Percentiles rank a stretch among this genome's conserved stretches.
Conservation (phyloP, 2,113 vertebrate species). For the Chitala chitala region DNA sequence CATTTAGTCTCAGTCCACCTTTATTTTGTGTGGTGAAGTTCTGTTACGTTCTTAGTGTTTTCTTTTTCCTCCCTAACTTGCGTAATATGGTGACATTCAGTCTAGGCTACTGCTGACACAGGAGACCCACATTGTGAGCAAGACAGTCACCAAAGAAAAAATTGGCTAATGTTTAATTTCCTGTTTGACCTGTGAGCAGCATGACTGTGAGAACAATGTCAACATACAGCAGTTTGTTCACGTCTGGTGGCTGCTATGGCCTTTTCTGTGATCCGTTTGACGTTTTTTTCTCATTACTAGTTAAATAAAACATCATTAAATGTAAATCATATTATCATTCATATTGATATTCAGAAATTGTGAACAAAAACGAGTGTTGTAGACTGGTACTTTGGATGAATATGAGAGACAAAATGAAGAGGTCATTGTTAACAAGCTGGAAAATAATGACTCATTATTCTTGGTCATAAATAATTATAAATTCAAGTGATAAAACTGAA, state of each 20-base stretch:
- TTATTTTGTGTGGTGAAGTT: not conserved
- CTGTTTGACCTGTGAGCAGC: not conserved
- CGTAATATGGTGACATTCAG: not conserved
- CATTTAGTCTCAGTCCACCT: not conserved
- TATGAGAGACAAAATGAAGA: too few species aligned
- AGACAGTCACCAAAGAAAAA: not conserved
- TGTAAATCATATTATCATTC: too few species aligned
- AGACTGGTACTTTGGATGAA: too few species aligned
- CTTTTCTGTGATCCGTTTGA: conserved; percentile 3
- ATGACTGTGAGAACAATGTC: not conserved
- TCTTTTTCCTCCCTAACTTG: not conserved
- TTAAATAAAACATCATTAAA: too few species aligned
- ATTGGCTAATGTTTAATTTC: not conserved
- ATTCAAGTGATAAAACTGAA: too few species aligned
- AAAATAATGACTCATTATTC: too few species aligned
- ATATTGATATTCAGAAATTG: too few species aligned
- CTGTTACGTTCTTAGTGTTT: not conserved
- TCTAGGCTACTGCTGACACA: conserved; percentile 2
- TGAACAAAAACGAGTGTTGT: too few species aligned
- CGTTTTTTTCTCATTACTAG: too few species aligned
- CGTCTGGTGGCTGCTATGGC: not conserved
- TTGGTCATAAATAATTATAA: too few species aligned
- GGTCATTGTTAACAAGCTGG: too few species aligned
- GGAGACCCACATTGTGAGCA: not conserved
- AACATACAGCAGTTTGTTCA: not conserved